phyloP scores from a whole-genome alignment of 2,113 vertebrate species.

The Myiozetetes cayanensis region DNA sequence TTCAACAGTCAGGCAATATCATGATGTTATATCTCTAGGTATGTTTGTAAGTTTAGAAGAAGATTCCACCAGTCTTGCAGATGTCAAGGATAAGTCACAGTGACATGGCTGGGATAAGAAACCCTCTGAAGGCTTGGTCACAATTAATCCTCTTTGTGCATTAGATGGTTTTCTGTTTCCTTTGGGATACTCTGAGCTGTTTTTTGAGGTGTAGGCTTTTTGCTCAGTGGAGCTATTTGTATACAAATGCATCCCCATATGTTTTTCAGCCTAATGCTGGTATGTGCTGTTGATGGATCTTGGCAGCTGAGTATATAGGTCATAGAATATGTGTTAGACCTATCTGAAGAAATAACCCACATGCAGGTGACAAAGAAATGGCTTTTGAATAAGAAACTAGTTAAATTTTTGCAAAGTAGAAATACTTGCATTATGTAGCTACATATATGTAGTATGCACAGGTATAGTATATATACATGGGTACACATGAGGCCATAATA shows the following conservation, averaged over 20 bases:
- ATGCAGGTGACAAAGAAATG: background rate
- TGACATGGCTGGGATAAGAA: conserved; percentile 4
- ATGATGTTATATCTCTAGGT: background rate
- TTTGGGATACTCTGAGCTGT: background rate
- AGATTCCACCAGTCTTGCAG: conserved; percentile 11
- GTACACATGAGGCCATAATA: background rate
- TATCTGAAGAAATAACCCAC: background rate
- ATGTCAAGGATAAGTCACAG: background rate
- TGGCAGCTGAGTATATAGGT: conserved; percentile 34
- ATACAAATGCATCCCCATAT: conserved; percentile 13
- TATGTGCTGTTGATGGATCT: conserved; percentile 19
- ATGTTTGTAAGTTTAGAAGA: background rate
- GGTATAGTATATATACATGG: background rate
- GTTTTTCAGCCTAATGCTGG: conserved; percentile 29
- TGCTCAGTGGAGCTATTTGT: conserved; percentile 4
- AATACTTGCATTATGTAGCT: background rate
- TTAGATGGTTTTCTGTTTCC: conserved; percentile 50
- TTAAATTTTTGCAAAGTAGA: background rate
- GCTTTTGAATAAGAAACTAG: background rate
- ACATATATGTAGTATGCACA: background rate
- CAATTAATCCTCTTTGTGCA: conserved; percentile 50
- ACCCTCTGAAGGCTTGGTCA: background rate
- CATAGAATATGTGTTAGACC: background rate
- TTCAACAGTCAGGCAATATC: background rate
- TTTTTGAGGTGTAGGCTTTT: conserved; percentile 52